These are phyloP conservation scores for Melanotaenia parkinsoni DNA, from an alignment of 2,797 vertebrate species.

Conservation along the genomic window DNA sequence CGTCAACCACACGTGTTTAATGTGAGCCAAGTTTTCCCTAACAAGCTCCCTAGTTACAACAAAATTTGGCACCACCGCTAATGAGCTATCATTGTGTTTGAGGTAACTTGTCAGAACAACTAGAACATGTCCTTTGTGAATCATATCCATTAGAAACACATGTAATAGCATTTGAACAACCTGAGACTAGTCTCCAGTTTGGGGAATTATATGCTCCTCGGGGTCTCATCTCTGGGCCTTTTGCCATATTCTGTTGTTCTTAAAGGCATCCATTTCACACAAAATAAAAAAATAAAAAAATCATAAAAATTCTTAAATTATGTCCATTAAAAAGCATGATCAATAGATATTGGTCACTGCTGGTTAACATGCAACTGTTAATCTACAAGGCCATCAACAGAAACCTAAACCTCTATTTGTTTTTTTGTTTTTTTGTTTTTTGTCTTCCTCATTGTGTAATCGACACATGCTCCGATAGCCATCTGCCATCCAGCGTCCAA, in stretches of 20 bases:
- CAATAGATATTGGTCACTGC: constrained; percentile 2
- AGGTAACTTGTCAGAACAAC: constrained; percentile 4
- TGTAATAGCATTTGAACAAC: neutral
- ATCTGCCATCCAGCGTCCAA: constrained; percentile 61
- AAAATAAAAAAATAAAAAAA: accelerated
- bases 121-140: neutral
- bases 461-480: constrained; percentile 28
- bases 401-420: constrained; percentile 9
- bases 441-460: constrained; percentile 7
- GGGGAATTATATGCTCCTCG: neutral
- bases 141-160: neutral
- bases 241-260: neutral
- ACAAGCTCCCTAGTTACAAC: constrained; percentile 49
- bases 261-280: neutral
- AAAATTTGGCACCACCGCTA: constrained; percentile 14
- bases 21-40: constrained; percentile 40
- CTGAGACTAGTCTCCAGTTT: neutral
- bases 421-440: constrained; percentile 2
- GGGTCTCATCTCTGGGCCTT: neutral
- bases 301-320: neutral
- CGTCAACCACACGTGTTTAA: constrained; percentile 15
- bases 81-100: constrained; percentile 18
- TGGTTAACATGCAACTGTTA: constrained; percentile 11
- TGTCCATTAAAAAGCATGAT: neutral
- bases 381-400: constrained; percentile 25